Base-by-base conservation (phyloP, 2,888 invertebrate species). In the Isoperla grammatica region DNA sequence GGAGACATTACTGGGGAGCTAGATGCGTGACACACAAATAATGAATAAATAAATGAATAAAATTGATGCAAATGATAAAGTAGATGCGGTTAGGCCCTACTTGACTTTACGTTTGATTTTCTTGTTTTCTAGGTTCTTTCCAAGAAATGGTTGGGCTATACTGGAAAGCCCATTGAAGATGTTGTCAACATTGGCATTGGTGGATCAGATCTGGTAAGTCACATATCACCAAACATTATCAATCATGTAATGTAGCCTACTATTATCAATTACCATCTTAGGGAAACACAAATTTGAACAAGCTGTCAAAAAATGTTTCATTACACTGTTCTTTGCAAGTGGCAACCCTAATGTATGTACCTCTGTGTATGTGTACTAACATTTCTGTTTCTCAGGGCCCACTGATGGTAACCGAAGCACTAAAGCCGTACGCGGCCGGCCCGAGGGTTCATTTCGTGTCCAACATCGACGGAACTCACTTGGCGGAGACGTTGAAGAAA, bases 171-270 rank as follows among this genome's bases (percentile, higher is more conserved):
- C 61, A 98, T 99, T 62, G 95, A 92, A 50, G 97, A 99, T 79
- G 92, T 99, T 40, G 90, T 99, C 62, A 99, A 99, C 76, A 99
- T 99, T 75, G 99, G 99, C 62, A 99, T 99, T 71, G 99, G 99
- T 35, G 99, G 99, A 39, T 99, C 98, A 1, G 99, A 99, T 79
- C 81, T 99, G 72, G 86, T 84, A 71, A 71, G 74, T 68, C 64
- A n/a, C 43, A 55, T 48, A 50, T 43, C 46, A 50, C 22, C n/a
- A 29, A 23, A n/a, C 11, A 23, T 8, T 56, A 43, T 45, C 42
- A n/a, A n/a, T n/a, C n/a, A n/a, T n/a, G n/a, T n/a, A n/a, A n/a
- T n/a, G n/a, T n/a, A n/a, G n/a, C n/a, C n/a, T n/a, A n/a, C n/a
- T n/a, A n/a, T n/a, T n/a, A n/a, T n/a, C n/a, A n/a, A n/a, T n/a